These are phyloP conservation scores for Balanococcus diminutus DNA, from an alignment of 2,888 invertebrate species.

Conservation along the genomic window DNA sequence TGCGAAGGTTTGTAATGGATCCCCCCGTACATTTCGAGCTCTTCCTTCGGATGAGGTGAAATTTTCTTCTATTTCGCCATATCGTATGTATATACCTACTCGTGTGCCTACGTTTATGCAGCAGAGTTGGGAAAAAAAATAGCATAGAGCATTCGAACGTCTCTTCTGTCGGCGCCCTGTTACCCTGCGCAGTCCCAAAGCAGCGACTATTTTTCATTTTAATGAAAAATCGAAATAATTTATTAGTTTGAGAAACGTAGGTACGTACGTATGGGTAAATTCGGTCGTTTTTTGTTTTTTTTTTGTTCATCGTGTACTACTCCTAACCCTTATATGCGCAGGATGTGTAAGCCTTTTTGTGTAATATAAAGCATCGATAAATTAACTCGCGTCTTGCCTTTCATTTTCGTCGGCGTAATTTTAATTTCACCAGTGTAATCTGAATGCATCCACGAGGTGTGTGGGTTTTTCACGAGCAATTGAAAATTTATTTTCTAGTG, in stretches of 20 bases:
- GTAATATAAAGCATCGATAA: not conserved
- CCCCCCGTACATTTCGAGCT: not conserved
- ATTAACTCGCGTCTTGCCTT: not conserved
- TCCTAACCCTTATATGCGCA: too few relatives aligned
- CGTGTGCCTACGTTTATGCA: not conserved
- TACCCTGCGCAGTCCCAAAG: not conserved
- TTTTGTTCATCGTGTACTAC: too few relatives aligned
- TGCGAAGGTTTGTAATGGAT: not conserved
- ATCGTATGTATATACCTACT: not conserved
- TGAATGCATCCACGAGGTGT: too few relatives aligned
- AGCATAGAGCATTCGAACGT: not conserved
- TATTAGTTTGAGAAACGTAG: not conserved
- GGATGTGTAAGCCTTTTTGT: not conserved
- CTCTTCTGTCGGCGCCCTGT: not conserved
- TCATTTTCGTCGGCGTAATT: too few relatives aligned
- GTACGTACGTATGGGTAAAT: conserved; percentile 12
- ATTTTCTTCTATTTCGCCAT: not conserved
- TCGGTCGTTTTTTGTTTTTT: not conserved
- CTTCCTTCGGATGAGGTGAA: not conserved
- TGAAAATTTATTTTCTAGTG: too few relatives aligned
- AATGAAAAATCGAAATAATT: conserved; percentile 47
- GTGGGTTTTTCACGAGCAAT: not conserved
- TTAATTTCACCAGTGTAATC: not conserved
- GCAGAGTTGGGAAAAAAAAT: too few relatives aligned
- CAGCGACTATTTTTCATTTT: conserved; percentile 43